Base-by-base conservation (phyloP, 2,888 invertebrate genomes). In the Drosophila kuntzei region DNA sequence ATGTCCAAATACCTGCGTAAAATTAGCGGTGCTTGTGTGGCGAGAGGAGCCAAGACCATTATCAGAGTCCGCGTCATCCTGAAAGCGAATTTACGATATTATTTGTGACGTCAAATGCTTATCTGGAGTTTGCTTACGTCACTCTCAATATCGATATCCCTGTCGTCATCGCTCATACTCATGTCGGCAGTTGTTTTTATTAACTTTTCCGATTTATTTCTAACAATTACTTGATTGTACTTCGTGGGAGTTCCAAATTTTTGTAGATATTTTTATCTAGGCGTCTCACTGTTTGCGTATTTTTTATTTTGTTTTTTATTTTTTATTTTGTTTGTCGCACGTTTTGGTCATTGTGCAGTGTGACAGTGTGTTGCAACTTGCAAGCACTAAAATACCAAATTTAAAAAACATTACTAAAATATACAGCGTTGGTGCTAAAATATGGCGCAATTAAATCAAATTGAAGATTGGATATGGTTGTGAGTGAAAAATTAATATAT, bases 91-190 rank as follows among this genome's bases (percentile, higher is more conserved):
- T 20, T 14, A 27, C 3, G 55, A 43, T 50, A 46, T 37, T 29
- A 61, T 55, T 61, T 41, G 43, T 41, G 46, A 60, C 44, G 44
- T 71, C 59, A 51, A 57, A 47, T 39, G 12, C 9, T 6, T 46
- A 3, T 27, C 34, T 34, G 16, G 5, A 7, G 12, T 18, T 16
- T 74, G 95, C 97, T 95, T 94, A 98, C 98, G 94, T 98, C 98
- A 94, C 98, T 98, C 94, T 98, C 98, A 92, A 98, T 97, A 93
- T 98, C 98, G 93, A 98, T 97, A 93, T 98, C 98, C 90, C 97
- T 95, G 93, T 98, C 98, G 93, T 98, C 98, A 93, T 98, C 98
- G 93, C 98, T 98, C 97, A 98, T 98, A 37, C 87, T 87, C 87
- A 84, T 83, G 12, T 1, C 67, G 32, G 5, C 12, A n/a, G 14